Evolutionary conservation across 1,140 invertebrate species (phyloP).

Genomic region (Chrysomallon squamiferum): DNA sequence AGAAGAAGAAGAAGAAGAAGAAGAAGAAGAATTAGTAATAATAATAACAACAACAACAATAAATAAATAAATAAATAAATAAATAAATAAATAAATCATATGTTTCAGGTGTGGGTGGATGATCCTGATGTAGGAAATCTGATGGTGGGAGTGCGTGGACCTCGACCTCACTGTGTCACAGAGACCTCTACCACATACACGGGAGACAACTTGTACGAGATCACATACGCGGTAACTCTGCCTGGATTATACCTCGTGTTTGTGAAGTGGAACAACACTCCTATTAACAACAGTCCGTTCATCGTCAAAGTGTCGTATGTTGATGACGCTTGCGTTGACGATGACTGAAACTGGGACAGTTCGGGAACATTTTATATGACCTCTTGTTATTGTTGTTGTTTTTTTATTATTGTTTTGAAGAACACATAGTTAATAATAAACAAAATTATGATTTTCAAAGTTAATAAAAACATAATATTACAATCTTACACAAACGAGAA

Average conservation of each 20-base stretch:
- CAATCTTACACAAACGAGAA: no score
- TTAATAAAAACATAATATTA: no score
- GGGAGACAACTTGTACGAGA: slow-evolving; percentile 53
- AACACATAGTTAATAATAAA: no score
- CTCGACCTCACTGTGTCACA: slow-evolving; percentile 39
- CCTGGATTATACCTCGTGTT: slow-evolving; percentile 56
- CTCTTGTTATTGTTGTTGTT: no score
- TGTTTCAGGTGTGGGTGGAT: slow-evolving; percentile 41
- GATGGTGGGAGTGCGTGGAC: slow-evolving; percentile 48
- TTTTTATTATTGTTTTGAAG: no score
- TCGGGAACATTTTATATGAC: no score
- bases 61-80: no score
- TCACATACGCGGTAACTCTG: slow-evolving; percentile 47
- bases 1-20: no score
- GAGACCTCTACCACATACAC: slow-evolving; percentile 48
- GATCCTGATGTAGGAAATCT: slow-evolving; percentile 38
- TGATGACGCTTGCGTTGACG: no score
- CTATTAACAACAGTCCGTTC: slow-evolving; percentile 51
- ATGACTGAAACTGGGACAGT: no score
- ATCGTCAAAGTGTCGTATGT: slow-evolving; percentile 21
- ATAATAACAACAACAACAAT: neutral
- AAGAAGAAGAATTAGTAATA: neutral
- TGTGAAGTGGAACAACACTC: slow-evolving; percentile 54
- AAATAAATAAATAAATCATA: no score
- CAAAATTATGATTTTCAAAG: no score